Percentiles rank a stretch among this genome's conserved stretches.
phyloP scores from a whole-genome alignment of 2,113 vertebrate genomes.

The Callocephalon fimbriatum region DNA sequence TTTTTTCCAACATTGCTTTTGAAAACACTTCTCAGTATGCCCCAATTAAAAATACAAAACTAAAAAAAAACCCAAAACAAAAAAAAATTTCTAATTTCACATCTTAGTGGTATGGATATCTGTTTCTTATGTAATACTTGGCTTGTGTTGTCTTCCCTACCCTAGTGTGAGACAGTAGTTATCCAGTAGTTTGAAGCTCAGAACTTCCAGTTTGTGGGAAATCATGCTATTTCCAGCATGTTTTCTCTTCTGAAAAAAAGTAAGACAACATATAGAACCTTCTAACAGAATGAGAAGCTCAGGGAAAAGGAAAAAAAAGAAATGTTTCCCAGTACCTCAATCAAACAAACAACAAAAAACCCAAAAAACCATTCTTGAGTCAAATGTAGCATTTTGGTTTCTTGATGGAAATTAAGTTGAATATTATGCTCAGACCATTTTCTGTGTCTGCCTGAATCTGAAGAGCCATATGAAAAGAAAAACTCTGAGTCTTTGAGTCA shows the following conservation, averaged over 20 bases:
- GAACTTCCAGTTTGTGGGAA: not conserved
- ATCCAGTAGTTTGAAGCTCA: not conserved
- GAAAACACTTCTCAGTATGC: not conserved
- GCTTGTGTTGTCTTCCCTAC: not conserved
- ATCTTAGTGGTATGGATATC: not conserved
- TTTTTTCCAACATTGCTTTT: not conserved
- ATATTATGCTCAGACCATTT: not conserved
- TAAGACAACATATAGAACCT: not conserved
- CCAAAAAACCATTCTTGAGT: accelerated
- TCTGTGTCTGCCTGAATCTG: too few species aligned
- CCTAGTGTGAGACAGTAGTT: not conserved
- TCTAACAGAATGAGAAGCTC: not conserved
- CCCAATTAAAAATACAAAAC: not conserved
- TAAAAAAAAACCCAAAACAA: not conserved
- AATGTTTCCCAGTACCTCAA: not conserved
- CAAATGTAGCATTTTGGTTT: not conserved
- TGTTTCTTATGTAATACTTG: not conserved
- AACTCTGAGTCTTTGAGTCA: too few species aligned
- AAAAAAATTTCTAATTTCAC: not conserved
- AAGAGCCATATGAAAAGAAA: too few species aligned
- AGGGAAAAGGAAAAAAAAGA: not conserved
- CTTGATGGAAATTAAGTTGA: not conserved
- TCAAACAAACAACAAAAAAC: not conserved
- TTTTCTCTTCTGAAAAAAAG: not conserved
- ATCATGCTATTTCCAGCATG: not conserved